These are phyloP conservation scores for Pimpla rufipes DNA, from an alignment of 2,888 invertebrate species.

Conservation along the genomic window DNA sequence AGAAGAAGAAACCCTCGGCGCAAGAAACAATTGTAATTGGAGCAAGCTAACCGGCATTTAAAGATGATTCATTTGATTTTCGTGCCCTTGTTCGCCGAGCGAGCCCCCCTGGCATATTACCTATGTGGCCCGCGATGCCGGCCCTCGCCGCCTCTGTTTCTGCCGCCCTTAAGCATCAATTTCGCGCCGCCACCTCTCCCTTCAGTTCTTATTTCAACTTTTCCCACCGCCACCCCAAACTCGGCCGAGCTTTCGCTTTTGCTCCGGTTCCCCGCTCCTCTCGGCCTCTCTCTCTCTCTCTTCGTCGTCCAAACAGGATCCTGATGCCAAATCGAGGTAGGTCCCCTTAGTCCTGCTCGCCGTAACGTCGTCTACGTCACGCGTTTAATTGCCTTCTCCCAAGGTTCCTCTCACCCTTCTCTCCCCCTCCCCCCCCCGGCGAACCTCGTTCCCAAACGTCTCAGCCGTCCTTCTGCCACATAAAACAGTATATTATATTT, in stretches of 20 bases:
- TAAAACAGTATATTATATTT: neutral
- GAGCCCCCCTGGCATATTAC: conserved; percentile 36
- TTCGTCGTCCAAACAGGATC: neutral
- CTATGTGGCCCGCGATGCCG: conserved; percentile 17
- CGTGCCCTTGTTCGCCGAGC: neutral
- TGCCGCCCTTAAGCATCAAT: conserved; percentile 29
- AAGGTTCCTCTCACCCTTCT: conserved; percentile 25
- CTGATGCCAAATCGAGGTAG: conserved; percentile 11
- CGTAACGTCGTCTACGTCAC: conserved; percentile 2
- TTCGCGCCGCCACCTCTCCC: neutral
- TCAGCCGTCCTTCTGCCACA: neutral
- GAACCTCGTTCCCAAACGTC: neutral
- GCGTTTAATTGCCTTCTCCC: conserved; percentile 21
- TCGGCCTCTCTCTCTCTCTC: neutral
- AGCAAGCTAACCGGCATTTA: conserved; percentile 74
- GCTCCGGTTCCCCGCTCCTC: conserved; percentile 37
- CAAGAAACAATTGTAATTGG: conserved; percentile 76
- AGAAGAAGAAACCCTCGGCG: conserved; percentile 56
- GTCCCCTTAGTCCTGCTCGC: conserved; percentile 28
- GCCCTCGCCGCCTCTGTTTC: neutral
- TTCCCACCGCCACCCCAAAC: conserved; percentile 31
- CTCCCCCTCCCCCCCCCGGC: neutral
- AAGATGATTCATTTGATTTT: conserved; percentile 76
- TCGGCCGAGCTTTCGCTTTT: conserved; percentile 62
- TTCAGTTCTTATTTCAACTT: conserved; percentile 13